These are phyloP conservation scores for Dipodomys stephensi DNA, from an alignment of 2,113 vertebrate genomes.

Conservation along the genomic window DNA sequence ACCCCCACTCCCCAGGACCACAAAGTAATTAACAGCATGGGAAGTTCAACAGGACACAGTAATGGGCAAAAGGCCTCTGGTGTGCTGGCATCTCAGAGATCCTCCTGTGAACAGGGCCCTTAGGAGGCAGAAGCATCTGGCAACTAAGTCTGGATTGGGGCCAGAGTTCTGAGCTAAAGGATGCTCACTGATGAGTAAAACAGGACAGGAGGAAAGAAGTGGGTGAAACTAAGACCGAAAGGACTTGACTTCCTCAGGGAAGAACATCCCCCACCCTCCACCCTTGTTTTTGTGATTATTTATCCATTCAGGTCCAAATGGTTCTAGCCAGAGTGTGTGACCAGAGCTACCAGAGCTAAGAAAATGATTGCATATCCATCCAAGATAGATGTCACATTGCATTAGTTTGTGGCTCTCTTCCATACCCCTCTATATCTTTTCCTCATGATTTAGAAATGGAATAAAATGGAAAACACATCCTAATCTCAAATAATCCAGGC, in stretches of 20 bases:
- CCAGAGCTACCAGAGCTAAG: neutral
- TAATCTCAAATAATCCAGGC: neutral
- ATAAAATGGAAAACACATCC: neutral
- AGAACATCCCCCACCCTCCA: neutral
- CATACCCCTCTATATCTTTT: neutral
- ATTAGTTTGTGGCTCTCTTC: neutral
- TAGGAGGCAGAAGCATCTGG: neutral
- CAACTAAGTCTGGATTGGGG: neutral
- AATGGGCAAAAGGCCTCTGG: rapidly evolving
- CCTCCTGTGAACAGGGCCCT: neutral
- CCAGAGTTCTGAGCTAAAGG: neutral
- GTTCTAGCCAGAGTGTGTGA: neutral
- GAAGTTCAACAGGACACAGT: rapidly evolving
- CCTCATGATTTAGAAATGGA: neutral
- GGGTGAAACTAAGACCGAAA: neutral
- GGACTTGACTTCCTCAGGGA: neutral
- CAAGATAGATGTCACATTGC: neutral
- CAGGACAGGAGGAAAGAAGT: neutral
- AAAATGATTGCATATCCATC: neutral
- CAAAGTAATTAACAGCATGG: neutral
- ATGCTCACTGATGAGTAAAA: neutral
- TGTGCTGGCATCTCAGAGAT: neutral
- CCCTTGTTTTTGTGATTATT: neutral
- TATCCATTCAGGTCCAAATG: neutral
- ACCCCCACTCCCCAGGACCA: neutral